Percentiles rank a stretch among this genome's conserved stretches.
Conservation (phyloP, 2,888 invertebrate genomes). For the Callinectes sapidus region DNA sequence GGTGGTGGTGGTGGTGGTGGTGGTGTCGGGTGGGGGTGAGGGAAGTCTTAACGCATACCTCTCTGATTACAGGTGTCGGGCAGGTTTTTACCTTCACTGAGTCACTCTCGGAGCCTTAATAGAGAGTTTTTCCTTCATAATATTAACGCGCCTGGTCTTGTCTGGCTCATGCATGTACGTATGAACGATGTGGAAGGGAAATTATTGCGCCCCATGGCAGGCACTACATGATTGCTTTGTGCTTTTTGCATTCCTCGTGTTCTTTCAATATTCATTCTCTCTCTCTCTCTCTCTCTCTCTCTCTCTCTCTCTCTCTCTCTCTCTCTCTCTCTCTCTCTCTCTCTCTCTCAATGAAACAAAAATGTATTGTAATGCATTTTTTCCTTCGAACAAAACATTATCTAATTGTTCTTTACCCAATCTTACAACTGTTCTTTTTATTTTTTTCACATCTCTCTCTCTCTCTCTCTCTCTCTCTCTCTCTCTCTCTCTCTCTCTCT, state of each 20-base stretch:
- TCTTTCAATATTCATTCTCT: background rate
- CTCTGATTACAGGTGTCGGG: slow-evolving; percentile 5
- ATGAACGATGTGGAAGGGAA: slow-evolving; percentile 8
- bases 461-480: background rate
- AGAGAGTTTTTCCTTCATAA: slow-evolving; percentile 20
- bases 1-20: background rate
- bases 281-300: background rate
- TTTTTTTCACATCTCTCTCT: background rate
- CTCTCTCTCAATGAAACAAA: background rate
- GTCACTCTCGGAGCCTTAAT: slow-evolving; percentile 6
- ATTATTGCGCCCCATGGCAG: background rate
- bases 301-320: slow-evolving; percentile 20
- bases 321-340: background rate
- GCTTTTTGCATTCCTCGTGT: background rate
- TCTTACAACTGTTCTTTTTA: background rate
- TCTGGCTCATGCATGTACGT: background rate
- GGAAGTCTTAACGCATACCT: background rate
- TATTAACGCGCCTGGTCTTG: background rate
- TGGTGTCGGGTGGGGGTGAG: background rate
- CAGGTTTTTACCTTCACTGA: slow-evolving; percentile 25
- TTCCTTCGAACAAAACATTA: too few relatives aligned
- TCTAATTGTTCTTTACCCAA: too few relatives aligned
- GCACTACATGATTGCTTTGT: background rate
- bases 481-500: background rate
- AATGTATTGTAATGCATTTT: too few relatives aligned